phyloP scores from a whole-genome alignment of 2,888 invertebrate species.

The Sepioteuthis lessoniana region DNA sequence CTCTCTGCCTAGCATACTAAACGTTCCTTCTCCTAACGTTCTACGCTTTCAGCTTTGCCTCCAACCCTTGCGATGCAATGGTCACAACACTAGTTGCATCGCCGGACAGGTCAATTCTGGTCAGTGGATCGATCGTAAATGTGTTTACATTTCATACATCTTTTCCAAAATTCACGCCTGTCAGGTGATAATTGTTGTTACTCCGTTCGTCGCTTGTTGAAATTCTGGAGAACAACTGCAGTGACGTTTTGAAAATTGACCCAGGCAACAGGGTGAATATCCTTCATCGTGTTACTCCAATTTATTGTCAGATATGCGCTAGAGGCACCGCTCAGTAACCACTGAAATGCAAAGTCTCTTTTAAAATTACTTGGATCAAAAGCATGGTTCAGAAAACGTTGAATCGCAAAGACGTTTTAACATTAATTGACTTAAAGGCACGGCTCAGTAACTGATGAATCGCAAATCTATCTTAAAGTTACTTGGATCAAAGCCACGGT shows the following conservation, averaged over 20 bases:
- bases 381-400: background rate
- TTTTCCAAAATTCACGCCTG: constrained; percentile 23
- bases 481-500: too few species aligned
- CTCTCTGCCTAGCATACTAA: background rate
- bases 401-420: too few species aligned
- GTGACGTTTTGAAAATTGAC: background rate
- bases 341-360: background rate
- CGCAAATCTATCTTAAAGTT: too few species aligned
- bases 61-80: background rate
- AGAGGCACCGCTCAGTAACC: background rate
- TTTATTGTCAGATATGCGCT: background rate
- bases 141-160: constrained; percentile 8
- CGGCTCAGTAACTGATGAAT: too few species aligned
- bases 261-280: background rate
- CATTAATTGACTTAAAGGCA: too few species aligned
- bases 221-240: background rate
- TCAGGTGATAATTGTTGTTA: background rate
- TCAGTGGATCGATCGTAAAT: background rate
- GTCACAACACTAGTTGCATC: background rate
- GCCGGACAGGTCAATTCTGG: background rate
- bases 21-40: background rate
- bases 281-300: background rate
- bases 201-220: background rate
- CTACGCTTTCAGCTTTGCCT: background rate
- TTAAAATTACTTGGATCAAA: background rate